Conservation (phyloP, 2,888 invertebrate genomes). For the Drosophila conformis region DNA sequence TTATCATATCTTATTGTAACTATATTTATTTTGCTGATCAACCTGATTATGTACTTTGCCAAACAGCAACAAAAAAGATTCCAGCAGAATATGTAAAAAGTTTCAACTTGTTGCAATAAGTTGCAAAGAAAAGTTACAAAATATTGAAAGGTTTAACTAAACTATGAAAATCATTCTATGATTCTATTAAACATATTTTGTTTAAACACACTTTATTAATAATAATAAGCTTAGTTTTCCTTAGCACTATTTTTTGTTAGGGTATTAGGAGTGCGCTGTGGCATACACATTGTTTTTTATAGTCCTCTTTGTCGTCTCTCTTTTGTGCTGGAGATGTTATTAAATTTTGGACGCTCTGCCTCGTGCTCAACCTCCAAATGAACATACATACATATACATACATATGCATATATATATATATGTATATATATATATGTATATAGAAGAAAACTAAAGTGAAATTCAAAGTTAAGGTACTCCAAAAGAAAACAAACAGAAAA, state of each 20-base stretch:
- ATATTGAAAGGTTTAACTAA: too few relatives aligned
- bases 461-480: slow-evolving; percentile 40
- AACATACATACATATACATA: slow-evolving; percentile 19
- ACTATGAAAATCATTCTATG: too few relatives aligned
- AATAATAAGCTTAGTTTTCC: too few relatives aligned
- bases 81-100: background rate
- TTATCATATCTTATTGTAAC: background rate
- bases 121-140: background rate
- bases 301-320: slow-evolving; percentile 48
- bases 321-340: slow-evolving; percentile 63
- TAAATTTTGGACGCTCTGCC: slow-evolving; percentile 65
- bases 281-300: slow-evolving; percentile 22
- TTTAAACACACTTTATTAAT: background rate
- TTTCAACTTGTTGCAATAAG: background rate
- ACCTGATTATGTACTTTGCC: background rate
- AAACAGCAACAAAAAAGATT: background rate
- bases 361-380: background rate
- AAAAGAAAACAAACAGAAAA: slow-evolving; percentile 8
- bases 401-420: slow-evolving; percentile 21
- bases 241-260: slow-evolving; percentile 8
- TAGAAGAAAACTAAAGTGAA: slow-evolving; percentile 29
- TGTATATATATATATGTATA: background rate
- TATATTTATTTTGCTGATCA: background rate
- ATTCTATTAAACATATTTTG: background rate
- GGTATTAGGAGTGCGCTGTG: slow-evolving; percentile 10